Base-by-base conservation (phyloP, 2,797 vertebrate species). In the Sciurus vulgaris region DNA sequence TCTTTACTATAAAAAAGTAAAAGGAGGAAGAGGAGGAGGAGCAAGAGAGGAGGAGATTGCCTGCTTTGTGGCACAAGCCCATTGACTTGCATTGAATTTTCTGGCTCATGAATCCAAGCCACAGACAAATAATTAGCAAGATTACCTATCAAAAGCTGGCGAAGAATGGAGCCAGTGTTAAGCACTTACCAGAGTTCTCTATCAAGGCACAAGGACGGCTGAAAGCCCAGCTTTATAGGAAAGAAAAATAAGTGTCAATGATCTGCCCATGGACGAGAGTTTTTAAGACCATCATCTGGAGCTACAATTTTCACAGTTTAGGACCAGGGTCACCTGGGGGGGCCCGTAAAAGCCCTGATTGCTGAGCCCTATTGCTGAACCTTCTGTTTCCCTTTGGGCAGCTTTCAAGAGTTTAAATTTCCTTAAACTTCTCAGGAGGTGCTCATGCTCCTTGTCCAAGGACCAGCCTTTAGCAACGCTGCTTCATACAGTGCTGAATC, bases 221-320 rank as follows among this genome's bases (percentile, higher is more conserved):
- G 14, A 6, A 12, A 10, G 1, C 15, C 18, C 2, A 6, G 44
- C 81, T 63, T 72, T 35, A 1, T 4, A 28, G 11, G 74, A 28
- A 88, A 38, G 63, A 69, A 59, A 14, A 35, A 51, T 41, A 44
- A 47, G 18, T 30, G 5, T 22, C 0, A 2, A 33, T 5, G 17
- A 4, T 41, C 9, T 28, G 13, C 6, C 18, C 5, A 10, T 26
- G 24, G 28, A 38, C 61, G 49, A 12, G 4, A 13, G 22, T 49
- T 61, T n/a, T 74, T 13, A 0, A 51, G 2, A 22, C 7, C 28
- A 26, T 10, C 4, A 1, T 2, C 26, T 69, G 18, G 1, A 11
- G 28, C 10, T 26, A 12, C 1, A 18, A 17, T 14, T 83, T n/a
- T 47, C 56, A 49, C 2, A 7, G 2, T 5, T 33, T 11, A 77